These are phyloP conservation scores for Maccullochella peelii DNA, from an alignment of 2,113 vertebrate species.

Conservation along the genomic window DNA sequence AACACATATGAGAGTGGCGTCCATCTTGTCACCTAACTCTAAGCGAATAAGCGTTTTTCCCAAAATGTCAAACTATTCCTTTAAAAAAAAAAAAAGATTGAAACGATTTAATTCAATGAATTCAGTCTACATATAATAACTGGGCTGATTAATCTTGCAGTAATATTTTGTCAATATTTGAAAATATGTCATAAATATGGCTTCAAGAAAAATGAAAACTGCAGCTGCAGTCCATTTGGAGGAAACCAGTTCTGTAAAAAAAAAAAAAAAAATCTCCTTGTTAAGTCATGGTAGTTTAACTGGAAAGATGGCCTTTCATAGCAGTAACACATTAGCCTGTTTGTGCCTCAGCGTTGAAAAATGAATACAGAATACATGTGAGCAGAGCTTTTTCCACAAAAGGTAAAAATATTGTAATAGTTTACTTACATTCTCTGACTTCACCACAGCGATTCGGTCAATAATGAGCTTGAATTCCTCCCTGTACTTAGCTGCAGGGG, in stretches of 20 bases:
- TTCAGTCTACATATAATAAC: neutral
- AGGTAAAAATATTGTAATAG: slow-evolving; percentile 42
- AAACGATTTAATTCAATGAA: neutral
- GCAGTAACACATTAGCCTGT: neutral
- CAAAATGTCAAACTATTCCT: too few relatives aligned
- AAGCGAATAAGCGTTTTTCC: too few relatives aligned
- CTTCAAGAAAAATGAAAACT: slow-evolving; percentile 5
- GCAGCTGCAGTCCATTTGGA: slow-evolving; percentile 34
- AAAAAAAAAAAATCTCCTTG: neutral
- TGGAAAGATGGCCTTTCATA: neutral
- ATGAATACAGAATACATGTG: neutral
- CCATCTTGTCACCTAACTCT: too few relatives aligned
- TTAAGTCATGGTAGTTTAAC: neutral
- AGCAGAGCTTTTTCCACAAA: slow-evolving; percentile 43
- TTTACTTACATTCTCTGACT: slow-evolving; percentile 86
- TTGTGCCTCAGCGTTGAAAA: slow-evolving; percentile 2
- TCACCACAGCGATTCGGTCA: slow-evolving; percentile 85
- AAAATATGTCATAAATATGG: neutral
- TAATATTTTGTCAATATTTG: neutral
- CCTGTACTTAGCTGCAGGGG: slow-evolving; percentile 84
- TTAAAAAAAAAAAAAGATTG: neutral
- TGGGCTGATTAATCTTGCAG: neutral
- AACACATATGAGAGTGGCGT: too few relatives aligned
- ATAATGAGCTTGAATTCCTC: slow-evolving; percentile 87
- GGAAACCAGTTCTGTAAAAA: slow-evolving; percentile 9